Conservation (phyloP, 2,888 invertebrate genomes). For the Parnassius smintheus region DNA sequence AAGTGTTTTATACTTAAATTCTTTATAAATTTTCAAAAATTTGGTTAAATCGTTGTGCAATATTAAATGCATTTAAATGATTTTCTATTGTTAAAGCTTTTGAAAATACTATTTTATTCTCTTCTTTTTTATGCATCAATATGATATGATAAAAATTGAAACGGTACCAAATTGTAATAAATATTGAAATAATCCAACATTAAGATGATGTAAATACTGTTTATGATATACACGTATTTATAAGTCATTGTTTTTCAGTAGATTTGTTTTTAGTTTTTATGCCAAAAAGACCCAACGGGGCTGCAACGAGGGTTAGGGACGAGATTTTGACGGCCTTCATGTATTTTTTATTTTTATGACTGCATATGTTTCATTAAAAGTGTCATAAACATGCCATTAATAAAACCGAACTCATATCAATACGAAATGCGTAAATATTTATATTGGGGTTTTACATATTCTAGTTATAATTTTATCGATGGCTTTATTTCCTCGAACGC, state of each 20-base stretch:
- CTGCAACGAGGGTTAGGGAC: conserved; percentile 36
- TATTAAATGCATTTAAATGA: conserved; percentile 32
- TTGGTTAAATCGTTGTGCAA: conserved; percentile 41
- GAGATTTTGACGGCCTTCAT: conserved; percentile 34
- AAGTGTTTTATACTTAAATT: conserved; percentile 68
- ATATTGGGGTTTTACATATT: conserved; percentile 32
- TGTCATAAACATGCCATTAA: conserved; percentile 11
- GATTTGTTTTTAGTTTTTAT: conserved; percentile 39
- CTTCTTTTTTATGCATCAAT: conserved; percentile 29
- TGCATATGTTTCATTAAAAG: conserved; percentile 8
- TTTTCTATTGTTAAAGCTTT: conserved; percentile 41
- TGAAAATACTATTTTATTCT: conserved; percentile 15
- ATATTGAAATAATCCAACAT: conserved; percentile 50
- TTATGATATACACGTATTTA: conserved; percentile 61
- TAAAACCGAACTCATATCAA: conserved; percentile 29
- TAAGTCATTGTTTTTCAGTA: conserved; percentile 65
- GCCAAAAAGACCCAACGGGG: conserved; percentile 41
- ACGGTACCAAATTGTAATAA: conserved; percentile 57
- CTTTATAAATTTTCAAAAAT: conserved; percentile 47
- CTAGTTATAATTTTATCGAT: conserved; percentile 44
- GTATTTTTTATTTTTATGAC: conserved; percentile 31
- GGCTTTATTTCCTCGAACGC: conserved; percentile 51
- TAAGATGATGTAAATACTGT: conserved; percentile 73
- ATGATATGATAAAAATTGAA: conserved; percentile 34
- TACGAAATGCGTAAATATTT: conserved; percentile 21